Conservation (phyloP, 2,113 vertebrate genomes). For the Pavo muticus region DNA sequence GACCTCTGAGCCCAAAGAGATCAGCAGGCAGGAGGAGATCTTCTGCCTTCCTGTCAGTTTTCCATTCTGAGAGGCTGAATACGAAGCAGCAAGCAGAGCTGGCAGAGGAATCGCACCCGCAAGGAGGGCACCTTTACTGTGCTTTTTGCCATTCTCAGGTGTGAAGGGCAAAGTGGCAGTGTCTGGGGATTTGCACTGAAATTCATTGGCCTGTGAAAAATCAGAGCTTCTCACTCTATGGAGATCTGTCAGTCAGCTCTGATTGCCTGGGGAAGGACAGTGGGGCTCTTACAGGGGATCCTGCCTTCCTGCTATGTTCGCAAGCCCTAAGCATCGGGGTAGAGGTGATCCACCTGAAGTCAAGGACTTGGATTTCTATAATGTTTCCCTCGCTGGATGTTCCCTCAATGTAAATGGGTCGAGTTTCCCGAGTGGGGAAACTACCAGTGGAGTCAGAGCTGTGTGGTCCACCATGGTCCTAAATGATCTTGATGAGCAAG, state of each 20-base stretch:
- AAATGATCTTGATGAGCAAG: background rate
- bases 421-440: background rate
- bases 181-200: background rate
- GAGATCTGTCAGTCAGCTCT: background rate
- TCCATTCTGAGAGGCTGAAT: background rate
- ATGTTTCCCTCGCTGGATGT: background rate
- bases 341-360: background rate
- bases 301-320: background rate
- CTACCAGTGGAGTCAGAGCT: background rate
- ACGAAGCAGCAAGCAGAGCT: background rate
- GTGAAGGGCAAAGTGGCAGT: background rate
- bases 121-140: background rate
- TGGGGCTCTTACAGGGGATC: accelerated
- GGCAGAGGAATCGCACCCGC: background rate
- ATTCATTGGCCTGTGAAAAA: background rate
- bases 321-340: background rate
- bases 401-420: background rate
- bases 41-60: background rate
- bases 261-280: background rate
- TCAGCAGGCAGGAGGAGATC: accelerated
- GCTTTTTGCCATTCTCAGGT: accelerated
- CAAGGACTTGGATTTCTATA: background rate
- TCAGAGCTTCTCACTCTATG: background rate
- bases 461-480: background rate
- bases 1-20: background rate